These are phyloP conservation scores for Pardosa pseudoannulata DNA, from an alignment of 2,888 invertebrate species.

Conservation along the genomic window DNA sequence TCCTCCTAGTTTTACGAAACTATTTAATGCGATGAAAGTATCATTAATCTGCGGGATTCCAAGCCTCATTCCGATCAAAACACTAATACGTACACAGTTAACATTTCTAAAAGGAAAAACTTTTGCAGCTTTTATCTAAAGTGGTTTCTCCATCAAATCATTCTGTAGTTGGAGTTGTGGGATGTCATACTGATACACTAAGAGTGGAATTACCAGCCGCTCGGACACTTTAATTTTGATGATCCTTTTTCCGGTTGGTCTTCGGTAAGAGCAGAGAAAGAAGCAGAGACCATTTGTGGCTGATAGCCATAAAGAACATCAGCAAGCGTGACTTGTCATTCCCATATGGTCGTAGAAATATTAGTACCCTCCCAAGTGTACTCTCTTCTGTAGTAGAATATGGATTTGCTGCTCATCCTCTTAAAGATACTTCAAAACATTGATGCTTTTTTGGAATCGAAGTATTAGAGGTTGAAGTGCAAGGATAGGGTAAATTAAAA, in stretches of 20 bases:
- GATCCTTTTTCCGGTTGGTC: neutral
- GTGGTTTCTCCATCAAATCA: no score
- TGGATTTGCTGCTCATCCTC: neutral
- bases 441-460: neutral
- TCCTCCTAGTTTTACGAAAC: no score
- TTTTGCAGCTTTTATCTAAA: no score
- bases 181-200: no score
- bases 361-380: neutral
- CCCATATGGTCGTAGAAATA: neutral
- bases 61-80: no score
- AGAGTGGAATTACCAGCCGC: no score
- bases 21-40: no score
- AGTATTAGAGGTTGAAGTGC: neutral
- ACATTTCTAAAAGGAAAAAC: no score
- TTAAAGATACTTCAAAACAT: neutral
- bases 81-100: no score
- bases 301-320: neutral
- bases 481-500: no score
- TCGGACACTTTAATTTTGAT: conserved; percentile 21
- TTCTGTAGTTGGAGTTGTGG: no score
- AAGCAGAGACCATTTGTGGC: neutral
- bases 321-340: neutral
- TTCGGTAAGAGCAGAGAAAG: neutral
- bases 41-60: no score
- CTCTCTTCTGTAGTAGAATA: neutral